These are phyloP conservation scores for Trichacis sp. DNA, from an alignment of 2,888 invertebrate genomes.

Conservation along the genomic window DNA sequence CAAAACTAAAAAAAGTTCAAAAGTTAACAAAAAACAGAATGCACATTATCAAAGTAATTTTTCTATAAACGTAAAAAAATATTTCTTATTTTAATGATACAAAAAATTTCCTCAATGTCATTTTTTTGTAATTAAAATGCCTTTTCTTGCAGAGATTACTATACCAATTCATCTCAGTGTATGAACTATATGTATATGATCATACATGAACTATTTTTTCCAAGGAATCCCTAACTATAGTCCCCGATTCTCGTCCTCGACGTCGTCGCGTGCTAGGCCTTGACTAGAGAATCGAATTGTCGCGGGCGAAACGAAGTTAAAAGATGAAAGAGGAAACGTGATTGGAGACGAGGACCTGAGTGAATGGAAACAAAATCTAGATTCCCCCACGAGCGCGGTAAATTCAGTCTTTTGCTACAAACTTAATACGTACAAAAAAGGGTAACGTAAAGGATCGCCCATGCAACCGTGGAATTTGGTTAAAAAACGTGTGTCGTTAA, in stretches of 20 bases:
- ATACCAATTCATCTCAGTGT: too few relatives aligned
- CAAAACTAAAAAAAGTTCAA: too few relatives aligned
- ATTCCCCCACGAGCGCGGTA: constrained; percentile 7
- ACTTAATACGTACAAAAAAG: constrained; percentile 27
- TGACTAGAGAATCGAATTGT: constrained; percentile 43
- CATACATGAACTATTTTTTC: too few relatives aligned
- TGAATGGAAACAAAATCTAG: too few relatives aligned
- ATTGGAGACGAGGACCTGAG: constrained; percentile 38
- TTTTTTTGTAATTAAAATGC: too few relatives aligned
- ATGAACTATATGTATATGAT: too few relatives aligned
- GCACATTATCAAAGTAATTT: too few relatives aligned
- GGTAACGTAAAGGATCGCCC: constrained; percentile 1
- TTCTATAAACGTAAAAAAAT: too few relatives aligned
- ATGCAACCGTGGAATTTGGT: constrained; percentile 6
- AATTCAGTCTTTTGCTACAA: constrained; percentile 42
- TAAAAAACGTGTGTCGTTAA: neutral
- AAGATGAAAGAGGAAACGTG: constrained; percentile 20
- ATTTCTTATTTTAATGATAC: too few relatives aligned
- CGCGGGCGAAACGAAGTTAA: constrained; percentile 31
- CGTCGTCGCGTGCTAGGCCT: constrained; percentile 46
- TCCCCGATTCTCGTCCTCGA: constrained; percentile 35
- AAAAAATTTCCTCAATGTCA: too few relatives aligned
- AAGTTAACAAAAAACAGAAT: too few relatives aligned
- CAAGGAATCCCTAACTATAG: constrained; percentile 56
- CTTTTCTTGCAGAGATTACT: too few relatives aligned